Evolutionary conservation across 2,888 invertebrate species (phyloP), one percentile per base, ranked within the genome.

Genomic region (Cataglyphis cursor): DNA sequence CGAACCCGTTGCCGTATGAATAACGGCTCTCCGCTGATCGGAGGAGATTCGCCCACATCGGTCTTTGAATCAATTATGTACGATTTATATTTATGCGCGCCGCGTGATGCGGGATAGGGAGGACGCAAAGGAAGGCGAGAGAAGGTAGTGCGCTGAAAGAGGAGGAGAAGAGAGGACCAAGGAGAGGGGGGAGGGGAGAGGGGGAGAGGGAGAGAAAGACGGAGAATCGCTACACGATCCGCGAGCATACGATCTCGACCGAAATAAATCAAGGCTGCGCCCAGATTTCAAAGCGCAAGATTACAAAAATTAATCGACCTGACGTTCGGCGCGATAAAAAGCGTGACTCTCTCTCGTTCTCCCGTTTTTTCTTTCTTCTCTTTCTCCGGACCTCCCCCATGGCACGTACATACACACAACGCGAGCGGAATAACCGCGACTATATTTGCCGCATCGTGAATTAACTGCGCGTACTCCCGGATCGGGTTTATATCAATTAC

Each of bases 11-110:
- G 73, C 41, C 78, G 72, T 88, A 85, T 86, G 90, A 91, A 81
- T 90, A 92, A 91, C 92, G 89, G 89, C 89, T 87, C 73, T 90
- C 88, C 83, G 85, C 88, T 82, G 91, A 92, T 91, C 87, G 81
- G 64, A 35, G 76, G 64, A 88, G 91, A 92, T 92, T 92, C 92
- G 92, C 92, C 93, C 92, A 93, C 93, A 88, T 90, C 81, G 88
- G 85, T 88, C 91, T 89, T 90, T 87, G 90, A 92, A 92, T 93
- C 92, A 93, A 93, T 93, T 93, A 93, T 90, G 89, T 80, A 87
- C 89, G 90, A 92, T 92, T 92, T 92, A 91, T 92, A 92, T 92
- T 92, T 91, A 91, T 91, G 85, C 80, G 61, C 85, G 68, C 66
- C 82, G 70, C 44, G 35, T 59, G 57, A 64, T 24, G 35, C 21